Conservation (phyloP, 1,140 invertebrate genomes). For the Pararge aegeria region DNA sequence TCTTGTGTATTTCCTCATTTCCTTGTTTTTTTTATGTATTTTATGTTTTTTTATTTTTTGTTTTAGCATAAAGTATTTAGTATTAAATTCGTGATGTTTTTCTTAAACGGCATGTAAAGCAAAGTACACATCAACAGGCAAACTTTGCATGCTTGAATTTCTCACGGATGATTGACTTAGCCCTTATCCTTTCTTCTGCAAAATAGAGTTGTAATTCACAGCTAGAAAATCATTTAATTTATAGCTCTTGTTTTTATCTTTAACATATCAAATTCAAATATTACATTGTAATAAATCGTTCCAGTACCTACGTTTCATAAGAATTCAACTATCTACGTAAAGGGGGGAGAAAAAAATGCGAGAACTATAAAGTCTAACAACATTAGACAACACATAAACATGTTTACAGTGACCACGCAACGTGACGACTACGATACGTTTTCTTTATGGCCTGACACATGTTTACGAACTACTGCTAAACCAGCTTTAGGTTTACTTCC, state of each 20-base stretch:
- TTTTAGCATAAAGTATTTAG: not conserved
- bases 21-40: constrained; percentile 12
- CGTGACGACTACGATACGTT: constrained; percentile 5
- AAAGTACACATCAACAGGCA: not conserved
- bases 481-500: not conserved
- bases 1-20: constrained; percentile 22
- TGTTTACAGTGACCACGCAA: not conserved
- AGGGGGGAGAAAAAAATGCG: too few species aligned
- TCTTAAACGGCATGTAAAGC: not conserved
- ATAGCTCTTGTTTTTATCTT: too few species aligned
- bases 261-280: too few species aligned
- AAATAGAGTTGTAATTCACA: too few species aligned
- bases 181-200: too few species aligned
- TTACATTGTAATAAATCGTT: too few species aligned
- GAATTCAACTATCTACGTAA: too few species aligned
- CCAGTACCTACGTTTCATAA: too few species aligned
- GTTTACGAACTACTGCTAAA: not conserved
- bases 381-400: not conserved
- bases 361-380: too few species aligned
- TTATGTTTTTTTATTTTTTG: constrained; percentile 18
- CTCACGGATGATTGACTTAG: too few species aligned
- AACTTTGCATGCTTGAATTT: too few species aligned
- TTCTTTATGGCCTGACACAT: constrained; percentile 1
- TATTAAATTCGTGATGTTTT: not conserved
- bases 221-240: too few species aligned